phyloP scores from a whole-genome alignment of 2,113 vertebrate genomes.

The Phylloscopus trochilus region DNA sequence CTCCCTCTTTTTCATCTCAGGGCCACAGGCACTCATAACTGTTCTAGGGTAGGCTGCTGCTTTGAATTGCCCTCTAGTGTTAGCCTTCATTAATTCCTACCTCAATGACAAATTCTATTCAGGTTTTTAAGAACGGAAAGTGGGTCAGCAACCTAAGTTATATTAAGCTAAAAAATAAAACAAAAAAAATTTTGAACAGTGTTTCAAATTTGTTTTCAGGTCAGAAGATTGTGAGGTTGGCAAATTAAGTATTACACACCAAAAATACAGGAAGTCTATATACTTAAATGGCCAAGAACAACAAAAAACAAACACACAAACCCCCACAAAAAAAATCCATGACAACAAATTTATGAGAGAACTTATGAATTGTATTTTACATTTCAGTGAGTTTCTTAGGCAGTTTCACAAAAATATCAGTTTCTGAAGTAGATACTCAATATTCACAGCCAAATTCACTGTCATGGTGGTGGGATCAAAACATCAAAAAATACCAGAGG shows the following conservation, averaged over 20 bases:
- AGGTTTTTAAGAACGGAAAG: slow-evolving; percentile 41
- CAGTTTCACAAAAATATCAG: not conserved
- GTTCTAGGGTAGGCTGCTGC: not conserved
- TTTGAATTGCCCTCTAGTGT: slow-evolving; percentile 66
- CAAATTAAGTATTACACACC: not conserved
- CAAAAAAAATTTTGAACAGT: not conserved
- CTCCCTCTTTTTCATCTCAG: not conserved
- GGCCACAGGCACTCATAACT: not conserved
- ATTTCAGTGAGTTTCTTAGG: not conserved
- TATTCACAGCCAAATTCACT: not conserved
- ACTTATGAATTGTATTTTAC: not conserved
- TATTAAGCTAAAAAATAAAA: not conserved
- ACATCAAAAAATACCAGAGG: not conserved
- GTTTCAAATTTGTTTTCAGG: not conserved
- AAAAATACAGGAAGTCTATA: not conserved
- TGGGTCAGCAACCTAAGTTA: slow-evolving; percentile 30
- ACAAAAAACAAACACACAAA: too few species aligned
- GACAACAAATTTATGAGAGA: not conserved
- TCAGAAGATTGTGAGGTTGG: not conserved
- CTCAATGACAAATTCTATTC: slow-evolving; percentile 18
- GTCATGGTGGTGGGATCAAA: not conserved
- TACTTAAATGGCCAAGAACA: not conserved
- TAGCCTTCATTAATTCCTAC: slow-evolving; percentile 30
- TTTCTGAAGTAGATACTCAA: not conserved
- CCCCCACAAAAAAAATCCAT: not conserved